A percentile compares a stretch with the other conserved stretches of the same genome.
These are phyloP conservation scores for Agriopis marginaria DNA, from an alignment of 2,888 invertebrate species.

Conservation along the genomic window DNA sequence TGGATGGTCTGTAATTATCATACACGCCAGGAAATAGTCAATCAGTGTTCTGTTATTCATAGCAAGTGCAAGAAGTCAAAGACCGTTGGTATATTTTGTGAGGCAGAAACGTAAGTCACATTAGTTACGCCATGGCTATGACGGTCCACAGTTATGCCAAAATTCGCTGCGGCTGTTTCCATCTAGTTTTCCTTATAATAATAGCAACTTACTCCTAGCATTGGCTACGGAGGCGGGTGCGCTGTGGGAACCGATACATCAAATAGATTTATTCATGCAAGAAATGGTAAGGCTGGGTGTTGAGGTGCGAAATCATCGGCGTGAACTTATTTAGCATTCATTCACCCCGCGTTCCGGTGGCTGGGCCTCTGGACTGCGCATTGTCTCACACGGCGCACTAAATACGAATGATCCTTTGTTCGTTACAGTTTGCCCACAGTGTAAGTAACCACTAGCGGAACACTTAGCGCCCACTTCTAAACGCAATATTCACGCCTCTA, in stretches of 20 bases:
- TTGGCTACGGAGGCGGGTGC: slow-evolving; percentile 36
- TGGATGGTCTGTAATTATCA: slow-evolving; percentile 56
- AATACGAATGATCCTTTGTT: slow-evolving; percentile 82
- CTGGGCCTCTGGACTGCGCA: slow-evolving; percentile 72
- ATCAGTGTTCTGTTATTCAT: slow-evolving; percentile 67
- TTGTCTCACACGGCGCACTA: slow-evolving; percentile 73
- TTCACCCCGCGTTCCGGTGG: slow-evolving; percentile 81
- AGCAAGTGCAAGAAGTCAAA: slow-evolving; percentile 67
- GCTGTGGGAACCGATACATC: slow-evolving; percentile 45
- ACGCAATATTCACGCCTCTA: slow-evolving; percentile 67
- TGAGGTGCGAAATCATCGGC: slow-evolving; percentile 54
- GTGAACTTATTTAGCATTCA: slow-evolving; percentile 78
- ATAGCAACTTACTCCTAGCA: slow-evolving; percentile 31
- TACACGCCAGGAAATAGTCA: slow-evolving; percentile 64
- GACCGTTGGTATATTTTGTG: slow-evolving; percentile 68
- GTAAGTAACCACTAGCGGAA: slow-evolving; percentile 72
- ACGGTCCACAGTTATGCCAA: slow-evolving; percentile 52
- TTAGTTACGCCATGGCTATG: slow-evolving; percentile 71
- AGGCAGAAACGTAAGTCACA: slow-evolving; percentile 62
- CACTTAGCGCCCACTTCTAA: slow-evolving; percentile 75
- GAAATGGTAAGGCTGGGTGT: slow-evolving; percentile 50
- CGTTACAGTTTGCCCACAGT: slow-evolving; percentile 74
- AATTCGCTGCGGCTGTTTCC: slow-evolving; percentile 50
- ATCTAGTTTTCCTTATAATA: slow-evolving; percentile 44
- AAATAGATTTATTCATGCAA: slow-evolving; percentile 39